A percentile compares a stretch with the other conserved stretches of the same genome.
Conservation (phyloP, 2,888 invertebrate genomes). For the Agonopterix heracliana region DNA sequence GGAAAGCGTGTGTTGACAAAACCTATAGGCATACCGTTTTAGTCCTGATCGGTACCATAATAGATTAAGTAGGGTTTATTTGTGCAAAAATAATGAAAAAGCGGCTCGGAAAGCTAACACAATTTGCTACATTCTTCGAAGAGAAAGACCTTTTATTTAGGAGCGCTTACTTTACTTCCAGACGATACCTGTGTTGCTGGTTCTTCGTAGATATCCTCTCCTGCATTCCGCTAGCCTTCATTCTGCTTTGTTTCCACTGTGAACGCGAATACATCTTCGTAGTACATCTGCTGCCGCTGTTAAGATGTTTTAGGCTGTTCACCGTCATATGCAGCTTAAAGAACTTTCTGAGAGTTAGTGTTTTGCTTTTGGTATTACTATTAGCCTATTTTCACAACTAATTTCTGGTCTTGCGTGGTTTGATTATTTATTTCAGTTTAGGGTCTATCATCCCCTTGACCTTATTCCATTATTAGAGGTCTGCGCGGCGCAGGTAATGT, state of each 20-base stretch:
- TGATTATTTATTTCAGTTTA: too few species aligned
- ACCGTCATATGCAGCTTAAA: conserved; percentile 21
- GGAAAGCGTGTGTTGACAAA: too few species aligned
- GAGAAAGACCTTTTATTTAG: too few species aligned
- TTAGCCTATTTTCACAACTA: neutral
- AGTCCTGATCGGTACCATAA: too few species aligned
- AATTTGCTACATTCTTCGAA: too few species aligned
- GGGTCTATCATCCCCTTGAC: too few species aligned
- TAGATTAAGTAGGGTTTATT: too few species aligned
- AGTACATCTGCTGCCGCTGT: conserved; percentile 28
- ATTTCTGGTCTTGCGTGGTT: neutral
- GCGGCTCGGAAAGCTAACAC: too few species aligned
- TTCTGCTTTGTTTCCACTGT: conserved; percentile 14
- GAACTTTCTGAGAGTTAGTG: conserved; percentile 27
- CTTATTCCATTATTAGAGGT: too few species aligned
- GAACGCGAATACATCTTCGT: conserved; percentile 21
- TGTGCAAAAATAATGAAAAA: too few species aligned
- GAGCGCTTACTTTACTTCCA: conserved; percentile 14
- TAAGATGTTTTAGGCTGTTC: conserved; percentile 25
- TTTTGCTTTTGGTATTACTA: neutral
- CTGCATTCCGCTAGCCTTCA: conserved; percentile 28
- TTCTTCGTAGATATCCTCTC: conserved; percentile 36
- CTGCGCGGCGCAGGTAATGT: too few species aligned
- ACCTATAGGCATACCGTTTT: too few species aligned
- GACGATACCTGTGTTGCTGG: conserved; percentile 34